These are phyloP conservation scores for Galemys pyrenaicus DNA, from an alignment of 2,113 vertebrate species.

Conservation along the genomic window DNA sequence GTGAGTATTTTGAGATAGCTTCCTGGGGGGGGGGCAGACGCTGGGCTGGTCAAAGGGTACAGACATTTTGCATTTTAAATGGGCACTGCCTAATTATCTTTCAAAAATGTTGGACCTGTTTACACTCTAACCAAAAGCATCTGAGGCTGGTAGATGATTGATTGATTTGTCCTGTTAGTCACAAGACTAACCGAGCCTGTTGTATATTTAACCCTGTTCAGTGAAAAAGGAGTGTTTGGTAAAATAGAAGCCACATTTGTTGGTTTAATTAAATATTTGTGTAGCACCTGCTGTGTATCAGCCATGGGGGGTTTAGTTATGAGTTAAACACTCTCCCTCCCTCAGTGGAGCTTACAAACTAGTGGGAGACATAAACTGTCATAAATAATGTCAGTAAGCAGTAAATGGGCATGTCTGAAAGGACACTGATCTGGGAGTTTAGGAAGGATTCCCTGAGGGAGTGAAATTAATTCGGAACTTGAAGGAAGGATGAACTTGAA, in stretches of 20 bases:
- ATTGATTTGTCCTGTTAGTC: constrained; percentile 16
- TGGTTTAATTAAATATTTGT: not conserved
- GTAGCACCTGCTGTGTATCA: not conserved
- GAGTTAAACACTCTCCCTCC: not conserved
- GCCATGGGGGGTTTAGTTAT: not conserved
- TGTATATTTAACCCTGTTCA: not conserved
- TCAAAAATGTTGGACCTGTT: constrained; percentile 25
- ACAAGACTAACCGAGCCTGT: not conserved
- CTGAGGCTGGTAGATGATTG: constrained; percentile 28
- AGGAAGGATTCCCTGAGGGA: not conserved
- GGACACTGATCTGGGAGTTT: not conserved
- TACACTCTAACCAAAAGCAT: not conserved
- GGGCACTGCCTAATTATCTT: constrained; percentile 33
- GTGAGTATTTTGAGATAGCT: not conserved
- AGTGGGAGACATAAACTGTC: not conserved
- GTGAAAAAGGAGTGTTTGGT: not conserved
- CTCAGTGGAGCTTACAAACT: not conserved
- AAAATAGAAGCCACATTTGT: not conserved
- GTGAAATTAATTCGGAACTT: constrained; percentile 17
- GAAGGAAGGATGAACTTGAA: not conserved
- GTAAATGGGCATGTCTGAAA: not conserved
- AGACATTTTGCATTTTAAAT: constrained; percentile 29
- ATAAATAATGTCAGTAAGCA: not conserved
- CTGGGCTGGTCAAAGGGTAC: not conserved
- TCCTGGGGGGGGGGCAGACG: not conserved